Conservation (phyloP, 2,888 invertebrate genomes). For the Rhagonycha lutea region DNA sequence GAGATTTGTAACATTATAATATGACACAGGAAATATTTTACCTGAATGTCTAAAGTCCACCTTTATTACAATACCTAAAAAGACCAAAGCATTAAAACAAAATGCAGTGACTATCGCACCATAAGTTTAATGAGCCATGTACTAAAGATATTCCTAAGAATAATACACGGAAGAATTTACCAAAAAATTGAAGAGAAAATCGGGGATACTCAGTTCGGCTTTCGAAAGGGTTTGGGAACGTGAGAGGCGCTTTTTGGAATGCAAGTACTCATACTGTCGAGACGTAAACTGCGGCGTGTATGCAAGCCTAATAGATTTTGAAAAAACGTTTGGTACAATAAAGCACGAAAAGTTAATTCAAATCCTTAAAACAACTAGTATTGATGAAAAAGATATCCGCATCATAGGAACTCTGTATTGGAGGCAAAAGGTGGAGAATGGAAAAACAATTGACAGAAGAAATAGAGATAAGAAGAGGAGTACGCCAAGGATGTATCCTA, state of each 20-base stretch:
- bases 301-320: not conserved
- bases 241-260: slow-evolving; percentile 15
- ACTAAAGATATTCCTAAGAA: slow-evolving; percentile 23
- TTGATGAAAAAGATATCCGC: no score
- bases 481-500: no score
- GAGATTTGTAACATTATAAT: no score
- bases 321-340: not conserved
- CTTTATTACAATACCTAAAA: slow-evolving; percentile 28
- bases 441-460: no score
- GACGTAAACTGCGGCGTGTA: slow-evolving; percentile 9
- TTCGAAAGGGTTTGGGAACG: slow-evolving; percentile 15
- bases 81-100: slow-evolving; percentile 15
- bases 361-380: no score
- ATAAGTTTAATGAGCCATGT: slow-evolving; percentile 31
- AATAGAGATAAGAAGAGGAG: no score
- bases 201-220: slow-evolving; percentile 29
- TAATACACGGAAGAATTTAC: slow-evolving; percentile 20
- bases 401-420: no score
- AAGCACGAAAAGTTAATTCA: not conserved
- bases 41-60: no score
- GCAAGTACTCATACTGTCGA: slow-evolving; percentile 3
- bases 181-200: slow-evolving; percentile 17
- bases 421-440: no score
- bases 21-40: no score
- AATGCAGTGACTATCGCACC: slow-evolving; percentile 21